A percentile compares a stretch with the other conserved stretches of the same genome.
These are phyloP conservation scores for Scolanthus callimorphus DNA, from an alignment of 92 coral and sea anemone genomes.

Conservation along the genomic window DNA sequence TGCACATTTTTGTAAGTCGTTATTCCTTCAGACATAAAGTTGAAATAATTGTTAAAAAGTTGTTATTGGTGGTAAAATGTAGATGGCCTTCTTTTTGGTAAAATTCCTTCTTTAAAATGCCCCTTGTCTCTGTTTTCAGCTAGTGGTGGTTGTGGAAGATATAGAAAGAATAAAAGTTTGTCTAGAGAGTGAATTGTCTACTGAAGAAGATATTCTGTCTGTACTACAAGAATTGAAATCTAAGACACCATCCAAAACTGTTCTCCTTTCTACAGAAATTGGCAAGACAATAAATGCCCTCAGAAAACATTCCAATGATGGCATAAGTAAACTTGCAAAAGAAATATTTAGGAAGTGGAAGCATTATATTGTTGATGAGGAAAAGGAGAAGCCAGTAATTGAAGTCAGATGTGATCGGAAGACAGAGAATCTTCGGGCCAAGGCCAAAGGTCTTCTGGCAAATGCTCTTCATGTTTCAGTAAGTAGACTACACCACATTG, in stretches of 20 bases:
- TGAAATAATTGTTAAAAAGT: too few species aligned
- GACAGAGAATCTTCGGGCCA: conserved; percentile 56
- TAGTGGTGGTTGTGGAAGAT: conserved; percentile 80
- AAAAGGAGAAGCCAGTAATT: conserved; percentile 39
- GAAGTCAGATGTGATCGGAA: conserved; percentile 81
- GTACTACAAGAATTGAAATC: conserved; percentile 45
- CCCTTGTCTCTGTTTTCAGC: conserved; percentile 50
- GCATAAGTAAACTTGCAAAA: conserved; percentile 54
- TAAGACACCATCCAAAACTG: conserved; percentile 59
- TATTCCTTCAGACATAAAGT: too few species aligned
- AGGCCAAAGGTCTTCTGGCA: conserved; percentile 59
- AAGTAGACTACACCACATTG: too few species aligned
- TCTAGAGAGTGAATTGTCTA: conserved; percentile 40
- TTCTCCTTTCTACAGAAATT: conserved; percentile 64
- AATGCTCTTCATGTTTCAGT: conserved; percentile 43
- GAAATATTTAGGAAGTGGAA: conserved; percentile 69
- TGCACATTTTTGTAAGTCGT: too few species aligned
- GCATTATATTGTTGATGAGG: conserved; percentile 43
- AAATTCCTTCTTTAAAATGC: too few species aligned
- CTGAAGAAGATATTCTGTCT: conserved; percentile 46
- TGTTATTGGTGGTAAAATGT: too few species aligned
- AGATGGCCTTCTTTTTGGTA: too few species aligned
- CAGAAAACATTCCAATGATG: conserved; percentile 41
- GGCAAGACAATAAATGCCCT: conserved; percentile 62
- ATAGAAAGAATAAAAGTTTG: conserved; percentile 50